Evolutionary conservation across 2,113 vertebrate species (phyloP).

Genomic region (Ctenodactylus gundi): DNA sequence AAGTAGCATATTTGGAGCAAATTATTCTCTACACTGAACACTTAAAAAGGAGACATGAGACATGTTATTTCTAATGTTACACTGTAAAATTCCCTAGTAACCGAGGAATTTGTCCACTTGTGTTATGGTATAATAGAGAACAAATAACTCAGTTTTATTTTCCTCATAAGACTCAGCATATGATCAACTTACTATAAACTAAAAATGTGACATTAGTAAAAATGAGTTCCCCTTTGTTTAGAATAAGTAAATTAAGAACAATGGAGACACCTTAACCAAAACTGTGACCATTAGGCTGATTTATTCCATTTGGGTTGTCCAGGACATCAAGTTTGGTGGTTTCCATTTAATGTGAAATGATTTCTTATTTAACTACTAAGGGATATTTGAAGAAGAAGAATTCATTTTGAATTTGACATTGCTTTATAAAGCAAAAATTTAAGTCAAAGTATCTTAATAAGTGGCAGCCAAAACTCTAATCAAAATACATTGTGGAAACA

Average conservation of each 20-base stretch:
- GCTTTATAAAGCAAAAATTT: neutral
- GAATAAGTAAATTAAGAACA: neutral
- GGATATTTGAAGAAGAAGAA: neutral
- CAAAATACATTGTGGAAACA: neutral
- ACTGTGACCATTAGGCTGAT: neutral
- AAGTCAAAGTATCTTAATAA: neutral
- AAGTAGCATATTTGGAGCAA: neutral
- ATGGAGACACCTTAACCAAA: neutral
- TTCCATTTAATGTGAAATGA: neutral
- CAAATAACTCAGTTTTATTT: neutral
- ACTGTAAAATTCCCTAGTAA: neutral
- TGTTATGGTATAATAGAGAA: neutral
- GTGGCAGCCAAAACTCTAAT: neutral
- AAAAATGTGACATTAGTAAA: neutral
- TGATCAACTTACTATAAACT: neutral
- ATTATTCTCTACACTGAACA: neutral
- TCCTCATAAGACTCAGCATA: neutral
- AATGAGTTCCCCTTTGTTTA: neutral
- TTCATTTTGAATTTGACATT: neutral
- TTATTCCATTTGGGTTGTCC: neutral
- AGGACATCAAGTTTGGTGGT: neutral
- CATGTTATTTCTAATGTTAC: neutral
- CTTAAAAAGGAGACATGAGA: neutral
- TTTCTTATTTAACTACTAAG: neutral
- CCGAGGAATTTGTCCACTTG: neutral